phyloP scores from a whole-genome alignment of 2,797 vertebrate species.

The Pseudopleuronectes americanus region DNA sequence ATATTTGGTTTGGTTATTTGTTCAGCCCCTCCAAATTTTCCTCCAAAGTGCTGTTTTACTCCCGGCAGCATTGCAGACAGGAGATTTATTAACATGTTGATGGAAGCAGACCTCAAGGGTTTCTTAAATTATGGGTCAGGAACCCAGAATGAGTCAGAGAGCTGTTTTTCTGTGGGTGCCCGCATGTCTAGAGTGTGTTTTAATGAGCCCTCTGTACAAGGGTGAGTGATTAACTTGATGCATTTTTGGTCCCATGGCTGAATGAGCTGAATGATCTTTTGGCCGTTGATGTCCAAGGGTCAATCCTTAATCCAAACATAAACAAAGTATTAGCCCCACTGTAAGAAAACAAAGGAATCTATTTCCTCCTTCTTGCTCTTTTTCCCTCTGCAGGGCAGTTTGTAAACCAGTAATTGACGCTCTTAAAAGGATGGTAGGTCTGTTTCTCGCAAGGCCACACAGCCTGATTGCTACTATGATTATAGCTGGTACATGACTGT shows the following conservation, averaged over 20 bases:
- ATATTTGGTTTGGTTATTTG: conserved; percentile 2
- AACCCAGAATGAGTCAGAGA: conserved; percentile 60
- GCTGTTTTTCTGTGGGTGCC: conserved; percentile 53
- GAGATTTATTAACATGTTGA: conserved; percentile 68
- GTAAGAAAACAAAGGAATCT: conserved; percentile 8
- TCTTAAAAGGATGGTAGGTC: conserved; percentile 4
- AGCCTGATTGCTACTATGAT: conserved; percentile 13
- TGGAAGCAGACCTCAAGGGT: conserved; percentile 58
- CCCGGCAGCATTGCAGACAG: conserved; percentile 33
- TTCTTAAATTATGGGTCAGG: conserved; percentile 67
- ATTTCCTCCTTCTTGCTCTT: not conserved
- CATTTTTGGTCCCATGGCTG: conserved; percentile 56
- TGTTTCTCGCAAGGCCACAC: conserved; percentile 18
- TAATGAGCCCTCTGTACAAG: conserved; percentile 54
- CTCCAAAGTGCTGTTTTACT: conserved; percentile 36
- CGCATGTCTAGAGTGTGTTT: conserved; percentile 57
- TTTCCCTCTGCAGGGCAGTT: conserved; percentile 13
- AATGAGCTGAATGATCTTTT: conserved; percentile 51
- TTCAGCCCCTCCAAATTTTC: conserved; percentile 4
- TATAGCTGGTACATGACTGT: not conserved
- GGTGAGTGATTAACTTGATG: conserved; percentile 65
- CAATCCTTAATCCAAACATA: conserved; percentile 66
- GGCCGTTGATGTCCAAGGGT: conserved; percentile 57
- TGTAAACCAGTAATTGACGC: conserved; percentile 14
- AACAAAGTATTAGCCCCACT: conserved; percentile 40